Base-by-base conservation (phyloP, 2,797 vertebrate species). In the Pseudotriccus pelzelni region DNA sequence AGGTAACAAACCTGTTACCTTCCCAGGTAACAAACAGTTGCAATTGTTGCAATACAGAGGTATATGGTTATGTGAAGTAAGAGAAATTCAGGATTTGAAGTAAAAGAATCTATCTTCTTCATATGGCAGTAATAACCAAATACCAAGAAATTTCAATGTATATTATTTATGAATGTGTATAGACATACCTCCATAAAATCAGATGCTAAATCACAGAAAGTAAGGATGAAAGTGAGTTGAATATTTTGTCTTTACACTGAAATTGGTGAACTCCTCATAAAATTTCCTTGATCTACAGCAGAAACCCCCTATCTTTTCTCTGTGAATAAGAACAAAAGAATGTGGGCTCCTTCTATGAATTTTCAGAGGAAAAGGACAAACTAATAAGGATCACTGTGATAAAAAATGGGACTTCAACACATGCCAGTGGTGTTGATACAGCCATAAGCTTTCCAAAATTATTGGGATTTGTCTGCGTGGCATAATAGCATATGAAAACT, bases 401-500 rank as follows among this genome's bases (percentile, higher is more conserved):
- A 37, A 84, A 23, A 56, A 77, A 52, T 2, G 1, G 14, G 15
- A 43, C 20, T 85, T 90, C 24, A 59, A 0, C 27, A 39, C 7
- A 8, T 59, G 30, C 32, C 25, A 21, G 1, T 32, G 25, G 22
- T 53, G 16, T 74, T 74, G 36, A 59, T 52, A 47, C 7, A 63
- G 6, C 20, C 1, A 6, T 32, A 66, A 87, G 32, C 7, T 67
- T 92, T 32, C 32, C 14, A 56, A 41, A 67, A 60, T 37, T 56
- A 25, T 4, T 53, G 18, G 2, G 0, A 6, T 69, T 87, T 67
- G 23, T 44, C 37, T 9, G 2, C 1, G 2, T 50, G n/a, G 5
- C 22, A 8, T 43, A 28, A 27, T 66, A 69, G 14, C 14, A 7
- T 27, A 12, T 34, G 46, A 66, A 68, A 79, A 34, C 5, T 43